These are phyloP conservation scores for Streptopelia turtur DNA, from an alignment of 2,797 vertebrate genomes.

Conservation along the genomic window DNA sequence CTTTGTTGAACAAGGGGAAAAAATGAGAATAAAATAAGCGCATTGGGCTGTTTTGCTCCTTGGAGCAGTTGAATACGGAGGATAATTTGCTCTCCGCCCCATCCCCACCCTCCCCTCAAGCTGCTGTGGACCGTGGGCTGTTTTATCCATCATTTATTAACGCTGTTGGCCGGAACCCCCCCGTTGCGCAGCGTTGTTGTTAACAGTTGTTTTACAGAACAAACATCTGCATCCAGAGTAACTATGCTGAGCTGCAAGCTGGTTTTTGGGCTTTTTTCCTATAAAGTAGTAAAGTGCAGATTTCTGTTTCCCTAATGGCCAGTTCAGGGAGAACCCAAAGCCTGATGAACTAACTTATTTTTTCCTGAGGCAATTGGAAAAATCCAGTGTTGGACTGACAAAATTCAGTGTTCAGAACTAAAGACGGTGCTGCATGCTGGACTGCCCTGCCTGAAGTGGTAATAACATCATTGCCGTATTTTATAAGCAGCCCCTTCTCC, in stretches of 20 bases:
- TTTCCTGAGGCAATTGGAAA: background rate
- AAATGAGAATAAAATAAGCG: background rate
- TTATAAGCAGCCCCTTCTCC: background rate
- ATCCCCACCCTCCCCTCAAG: background rate
- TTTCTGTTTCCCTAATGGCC: background rate
- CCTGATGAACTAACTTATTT: background rate
- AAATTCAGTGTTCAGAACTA: background rate
- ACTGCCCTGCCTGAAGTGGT: background rate
- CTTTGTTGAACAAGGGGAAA: background rate
- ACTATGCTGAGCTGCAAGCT: background rate
- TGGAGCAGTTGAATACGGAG: background rate
- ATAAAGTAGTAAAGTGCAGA: background rate
- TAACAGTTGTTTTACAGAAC: background rate
- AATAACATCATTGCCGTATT: background rate
- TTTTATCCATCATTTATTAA: background rate
- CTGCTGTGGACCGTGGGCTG: background rate
- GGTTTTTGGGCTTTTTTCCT: background rate
- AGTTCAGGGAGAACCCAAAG: background rate
- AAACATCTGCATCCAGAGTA: background rate
- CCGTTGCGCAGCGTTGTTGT: background rate
- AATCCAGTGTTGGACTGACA: background rate
- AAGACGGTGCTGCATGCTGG: background rate
- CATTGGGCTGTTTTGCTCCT: background rate
- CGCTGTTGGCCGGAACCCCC: accelerated
- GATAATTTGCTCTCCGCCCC: background rate